A percentile compares a stretch with the other conserved stretches of the same genome.
Conservation (phyloP, 2,113 vertebrate species). For the Carettochelys insculpta region DNA sequence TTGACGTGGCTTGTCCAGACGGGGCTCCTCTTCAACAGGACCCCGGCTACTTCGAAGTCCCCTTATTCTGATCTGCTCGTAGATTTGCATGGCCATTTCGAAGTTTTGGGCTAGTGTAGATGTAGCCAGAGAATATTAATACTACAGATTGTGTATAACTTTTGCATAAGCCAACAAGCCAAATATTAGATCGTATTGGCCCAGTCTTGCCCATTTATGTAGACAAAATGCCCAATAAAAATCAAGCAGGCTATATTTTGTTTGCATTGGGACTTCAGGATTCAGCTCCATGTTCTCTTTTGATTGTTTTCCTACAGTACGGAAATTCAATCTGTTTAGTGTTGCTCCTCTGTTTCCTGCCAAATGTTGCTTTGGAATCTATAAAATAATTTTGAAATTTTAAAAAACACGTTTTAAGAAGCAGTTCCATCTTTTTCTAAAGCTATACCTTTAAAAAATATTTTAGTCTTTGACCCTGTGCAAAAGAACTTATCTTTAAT, state of each 20-base stretch:
- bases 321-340: not conserved
- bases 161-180: not conserved
- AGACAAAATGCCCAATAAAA: not conserved
- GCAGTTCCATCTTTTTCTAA: not conserved
- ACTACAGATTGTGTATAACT: not conserved
- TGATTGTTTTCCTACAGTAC: not conserved
- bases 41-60: no score
- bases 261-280: not conserved
- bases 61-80: no score
- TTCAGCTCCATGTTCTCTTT: not conserved
- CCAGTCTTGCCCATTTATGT: not conserved
- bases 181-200: not conserved
- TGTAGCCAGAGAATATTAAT: not conserved
- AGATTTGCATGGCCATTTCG: no score
- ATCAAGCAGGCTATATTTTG: not conserved
- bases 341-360: not conserved
- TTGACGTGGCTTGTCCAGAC: no score
- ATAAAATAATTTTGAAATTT: not conserved
- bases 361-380: not conserved
- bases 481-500: slow-evolving; percentile 28
- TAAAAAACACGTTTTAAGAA: not conserved
- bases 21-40: no score
- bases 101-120: no score
- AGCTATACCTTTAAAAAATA: not conserved
- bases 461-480: not conserved